Base-by-base conservation (phyloP, 2,888 invertebrate species). In the Agrilus cyanescens region DNA sequence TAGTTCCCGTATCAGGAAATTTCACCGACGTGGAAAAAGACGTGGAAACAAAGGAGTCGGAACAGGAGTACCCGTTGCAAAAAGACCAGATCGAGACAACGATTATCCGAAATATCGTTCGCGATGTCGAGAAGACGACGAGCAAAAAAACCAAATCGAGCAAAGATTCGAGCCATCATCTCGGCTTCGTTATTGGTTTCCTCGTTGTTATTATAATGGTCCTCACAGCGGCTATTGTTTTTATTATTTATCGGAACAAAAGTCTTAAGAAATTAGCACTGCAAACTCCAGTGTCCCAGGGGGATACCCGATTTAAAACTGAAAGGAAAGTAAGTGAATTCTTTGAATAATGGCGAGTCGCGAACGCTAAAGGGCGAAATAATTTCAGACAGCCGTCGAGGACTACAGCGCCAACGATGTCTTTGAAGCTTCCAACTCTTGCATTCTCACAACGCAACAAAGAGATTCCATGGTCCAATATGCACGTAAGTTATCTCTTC, bases 191-290 rank as follows among this genome's bases (percentile, higher is more conserved):
- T 57, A 81, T 82, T 56, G 81, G 82, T 38, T 74, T 80, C 43
- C 70, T 85, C 54, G 78, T 80, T 34, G 80, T 82, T 40, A 78
- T 84, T 55, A 82, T 85, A 56, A 68, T 84, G 49, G 69, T 85
- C 57, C 71, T 83, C 45, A 73, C 80, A 49, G 77, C 75, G 36
- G 77, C 81, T 47, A 82, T 84, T 61, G 69, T 77, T 51, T 75
- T 83, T 64, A 80, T 85, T 65, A 75, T 80, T 55, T 73, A 77
- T 50, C 68, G 79, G 50, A 79, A 78, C 61, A 74, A 78, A 54
- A 71, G 74, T 48, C 60, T 71, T 35, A 73, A 72, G 53, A 62
- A 68, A 40, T 60, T 66, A 14, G 57, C 64, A 18, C 57, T 52
- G 47, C 52, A 53, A 39, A 50, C 53, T 7, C 48, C 49, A 12